Evolutionary conservation across 2,797 vertebrate genomes (phyloP), one percentile per base, ranked within the genome.

Genomic region (Cynopterus sphinx): DNA sequence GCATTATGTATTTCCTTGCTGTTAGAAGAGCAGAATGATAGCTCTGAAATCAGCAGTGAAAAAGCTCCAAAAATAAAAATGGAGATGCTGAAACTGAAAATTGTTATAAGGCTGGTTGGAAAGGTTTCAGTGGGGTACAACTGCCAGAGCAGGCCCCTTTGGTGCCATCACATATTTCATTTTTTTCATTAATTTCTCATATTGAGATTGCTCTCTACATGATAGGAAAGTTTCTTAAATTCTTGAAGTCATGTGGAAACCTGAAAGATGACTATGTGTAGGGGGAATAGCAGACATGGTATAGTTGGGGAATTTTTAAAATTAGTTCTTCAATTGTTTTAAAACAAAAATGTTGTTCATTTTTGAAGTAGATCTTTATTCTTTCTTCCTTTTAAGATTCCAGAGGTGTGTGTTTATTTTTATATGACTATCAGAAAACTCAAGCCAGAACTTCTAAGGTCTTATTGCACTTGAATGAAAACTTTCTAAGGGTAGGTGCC

Each of bases 321-420:
- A 36, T 89, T 59, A 57, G 22, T 53, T 91, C 68, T 96, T 49
- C 67, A 63, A 71, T 85, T 90, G 87, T 85, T 95, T 96, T 93
- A 36, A 85, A 84, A 96, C 70, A 95, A 83, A 93, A 86, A n/a
- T 7, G 9, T 57, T 97, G 87, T 94, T 82, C 71, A 59, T n/a
- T 53, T 94, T 94, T 88, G 12, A 93, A 95, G 70, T 57, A 61
- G 39, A 36, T 85, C 46, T 78, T 57, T 59, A 83, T 75, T 81
- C 79, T 93, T 75, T 67, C 84, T 94, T 93, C 90, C n/a, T 90
- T 92, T 95, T 82, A 92, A 97, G 90, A 91, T 96, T 41, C 70
- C 94, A 74, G 36, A 67, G 67, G 33, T 93, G 21, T 31, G 15
- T 79, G 71, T 94, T 97, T 97, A 67, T 83, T 90, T 97, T 93